Conservation (phyloP, 2,797 vertebrate genomes). For the Scleropages formosus region DNA sequence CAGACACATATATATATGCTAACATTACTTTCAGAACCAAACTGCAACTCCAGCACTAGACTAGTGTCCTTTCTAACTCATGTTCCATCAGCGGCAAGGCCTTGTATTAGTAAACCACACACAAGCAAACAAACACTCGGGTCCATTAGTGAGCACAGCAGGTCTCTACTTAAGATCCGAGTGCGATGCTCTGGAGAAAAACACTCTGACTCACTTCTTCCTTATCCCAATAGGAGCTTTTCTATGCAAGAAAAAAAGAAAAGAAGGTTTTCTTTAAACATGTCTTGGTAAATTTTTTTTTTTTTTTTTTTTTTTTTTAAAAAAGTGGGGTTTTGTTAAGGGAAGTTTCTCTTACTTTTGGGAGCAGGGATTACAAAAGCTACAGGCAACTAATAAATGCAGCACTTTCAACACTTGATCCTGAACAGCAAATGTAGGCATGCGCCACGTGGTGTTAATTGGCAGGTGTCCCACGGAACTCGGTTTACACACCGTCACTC, state of each 20-base stretch:
- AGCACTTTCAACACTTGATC: neutral
- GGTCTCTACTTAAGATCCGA: slow-evolving; percentile 32
- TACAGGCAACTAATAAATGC: slow-evolving; percentile 14
- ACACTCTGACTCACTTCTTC: slow-evolving; percentile 75
- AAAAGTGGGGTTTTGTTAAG: slow-evolving; percentile 38
- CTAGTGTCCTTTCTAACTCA: neutral
- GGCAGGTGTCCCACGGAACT: slow-evolving; percentile 10
- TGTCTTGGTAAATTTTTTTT: slow-evolving; percentile 44
- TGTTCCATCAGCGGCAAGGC: slow-evolving; percentile 1
- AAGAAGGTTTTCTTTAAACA: slow-evolving; percentile 62
- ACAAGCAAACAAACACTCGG: slow-evolving; percentile 32
- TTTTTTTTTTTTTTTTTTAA: too few species aligned
- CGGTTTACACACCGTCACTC: neutral
- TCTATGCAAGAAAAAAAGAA: slow-evolving; percentile 67
- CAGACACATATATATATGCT: slow-evolving; percentile 16
- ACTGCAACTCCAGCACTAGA: neutral
- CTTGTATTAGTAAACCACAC: slow-evolving; percentile 33
- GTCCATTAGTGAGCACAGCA: slow-evolving; percentile 42
- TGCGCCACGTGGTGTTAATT: neutral
- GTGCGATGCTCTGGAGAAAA: slow-evolving; percentile 38
- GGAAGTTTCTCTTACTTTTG: slow-evolving; percentile 18
- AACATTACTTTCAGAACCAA: too few species aligned
- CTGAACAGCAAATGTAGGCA: slow-evolving; percentile 8
- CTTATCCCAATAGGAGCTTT: slow-evolving; percentile 79
- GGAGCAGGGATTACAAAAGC: slow-evolving; percentile 7